These are phyloP conservation scores for Paratrypauchen microcephalus DNA, from an alignment of 2,797 vertebrate genomes.

Conservation along the genomic window DNA sequence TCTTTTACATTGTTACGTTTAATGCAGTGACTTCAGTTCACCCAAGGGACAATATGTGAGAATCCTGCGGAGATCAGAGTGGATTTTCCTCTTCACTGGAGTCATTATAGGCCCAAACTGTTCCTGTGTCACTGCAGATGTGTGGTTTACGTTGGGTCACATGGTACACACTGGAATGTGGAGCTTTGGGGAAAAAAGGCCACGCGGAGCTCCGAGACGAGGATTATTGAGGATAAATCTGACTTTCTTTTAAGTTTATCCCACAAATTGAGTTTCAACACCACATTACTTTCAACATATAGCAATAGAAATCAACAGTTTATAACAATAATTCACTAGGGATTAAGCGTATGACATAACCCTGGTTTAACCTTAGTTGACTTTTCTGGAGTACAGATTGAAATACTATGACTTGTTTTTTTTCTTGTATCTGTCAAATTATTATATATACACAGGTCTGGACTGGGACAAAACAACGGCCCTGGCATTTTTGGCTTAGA, in stretches of 20 bases:
- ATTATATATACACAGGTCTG: too few relatives aligned
- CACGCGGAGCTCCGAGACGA: slow-evolving; percentile 49
- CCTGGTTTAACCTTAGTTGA: too few relatives aligned
- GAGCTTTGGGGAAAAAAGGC: slow-evolving; percentile 62
- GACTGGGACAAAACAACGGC: too few relatives aligned
- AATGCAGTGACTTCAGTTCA: background rate
- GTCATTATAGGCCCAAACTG: slow-evolving; percentile 14
- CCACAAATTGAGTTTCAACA: slow-evolving; percentile 1
- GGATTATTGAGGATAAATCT: slow-evolving; percentile 32
- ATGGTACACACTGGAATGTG: slow-evolving; percentile 59
- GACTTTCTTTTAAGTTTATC: slow-evolving; percentile 27
- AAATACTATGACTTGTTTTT: too few relatives aligned
- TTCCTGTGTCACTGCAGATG: slow-evolving; percentile 39
- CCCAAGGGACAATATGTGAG: background rate
- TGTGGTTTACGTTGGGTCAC: slow-evolving; percentile 52
- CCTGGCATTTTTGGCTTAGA: too few relatives aligned
- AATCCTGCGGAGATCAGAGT: background rate
- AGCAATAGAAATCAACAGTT: slow-evolving; percentile 4
- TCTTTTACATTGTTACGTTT: background rate
- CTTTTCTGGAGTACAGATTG: too few relatives aligned
- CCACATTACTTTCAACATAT: background rate
- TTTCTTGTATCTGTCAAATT: too few relatives aligned
- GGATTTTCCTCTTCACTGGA: background rate
- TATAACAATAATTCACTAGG: background rate
- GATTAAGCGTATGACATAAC: too few relatives aligned